These are phyloP conservation scores for Aurelia aurita complex sp. Pacific DNA, from an alignment of 30 jellyfish, hydroid and myxozoan genomes.

Conservation along the genomic window DNA sequence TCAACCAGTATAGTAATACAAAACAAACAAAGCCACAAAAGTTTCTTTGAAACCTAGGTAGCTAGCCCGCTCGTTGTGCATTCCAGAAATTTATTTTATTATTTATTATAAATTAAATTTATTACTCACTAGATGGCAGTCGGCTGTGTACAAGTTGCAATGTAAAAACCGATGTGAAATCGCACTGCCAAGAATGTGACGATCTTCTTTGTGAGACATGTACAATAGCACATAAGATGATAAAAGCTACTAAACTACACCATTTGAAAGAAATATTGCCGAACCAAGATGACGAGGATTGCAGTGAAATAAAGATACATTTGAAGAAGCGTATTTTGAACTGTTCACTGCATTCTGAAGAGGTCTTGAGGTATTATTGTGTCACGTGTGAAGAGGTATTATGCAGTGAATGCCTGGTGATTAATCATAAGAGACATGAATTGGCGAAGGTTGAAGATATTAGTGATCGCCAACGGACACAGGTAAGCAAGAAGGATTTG, in stretches of 20 bases:
- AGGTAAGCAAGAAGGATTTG: constrained; percentile 12
- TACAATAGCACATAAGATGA: constrained; percentile 2
- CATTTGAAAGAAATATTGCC: not conserved
- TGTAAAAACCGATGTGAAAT: not conserved
- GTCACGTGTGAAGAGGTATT: constrained; percentile 53
- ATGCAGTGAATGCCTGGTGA: constrained; percentile 70
- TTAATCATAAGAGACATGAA: constrained; percentile 46
- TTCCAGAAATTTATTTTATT: too few relatives aligned
- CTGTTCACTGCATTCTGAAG: constrained; percentile 25
- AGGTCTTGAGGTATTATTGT: constrained; percentile 51
- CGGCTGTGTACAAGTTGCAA: constrained; percentile 3
- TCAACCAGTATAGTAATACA: too few relatives aligned
- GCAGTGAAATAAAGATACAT: not conserved
- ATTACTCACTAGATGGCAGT: too few relatives aligned
- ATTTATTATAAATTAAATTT: too few relatives aligned
- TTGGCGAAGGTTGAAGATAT: constrained; percentile 43
- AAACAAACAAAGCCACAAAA: too few relatives aligned
- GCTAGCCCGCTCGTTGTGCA: too few relatives aligned
- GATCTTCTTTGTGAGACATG: constrained; percentile 25
- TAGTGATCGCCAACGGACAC: constrained; percentile 28
- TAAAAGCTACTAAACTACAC: constrained; percentile 16
- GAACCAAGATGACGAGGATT: not conserved
- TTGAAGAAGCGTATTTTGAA: not conserved
- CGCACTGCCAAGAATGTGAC: constrained; percentile 16
- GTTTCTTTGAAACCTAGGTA: too few relatives aligned